Conservation (phyloP, 2,888 invertebrate species). For the Dryococelus australis region DNA sequence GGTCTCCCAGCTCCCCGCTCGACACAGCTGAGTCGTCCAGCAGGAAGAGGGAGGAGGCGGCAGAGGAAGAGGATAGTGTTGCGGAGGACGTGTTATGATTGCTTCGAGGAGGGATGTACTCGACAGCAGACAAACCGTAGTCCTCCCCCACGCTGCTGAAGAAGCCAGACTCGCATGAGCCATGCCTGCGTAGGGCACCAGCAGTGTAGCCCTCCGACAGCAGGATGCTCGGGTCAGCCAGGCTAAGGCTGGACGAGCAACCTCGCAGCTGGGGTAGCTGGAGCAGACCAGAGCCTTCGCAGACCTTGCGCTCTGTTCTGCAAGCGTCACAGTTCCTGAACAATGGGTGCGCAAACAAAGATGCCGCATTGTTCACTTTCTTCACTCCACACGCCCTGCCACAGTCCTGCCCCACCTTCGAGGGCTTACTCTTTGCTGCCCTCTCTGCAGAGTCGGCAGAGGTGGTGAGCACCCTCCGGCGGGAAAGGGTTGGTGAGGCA, state of each 20-base stretch:
- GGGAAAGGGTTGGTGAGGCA: constrained; percentile 52
- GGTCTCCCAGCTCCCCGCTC: constrained; percentile 61
- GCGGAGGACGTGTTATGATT: constrained; percentile 46
- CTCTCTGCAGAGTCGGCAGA: constrained; percentile 26
- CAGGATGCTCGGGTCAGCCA: constrained; percentile 40
- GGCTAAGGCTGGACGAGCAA: constrained; percentile 48
- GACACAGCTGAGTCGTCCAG: constrained; percentile 71
- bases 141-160: constrained; percentile 88
- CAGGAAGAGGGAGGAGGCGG: constrained; percentile 64
- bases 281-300: constrained; percentile 32
- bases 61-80: constrained; percentile 59
- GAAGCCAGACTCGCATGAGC: constrained; percentile 89
- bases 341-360: constrained; percentile 67
- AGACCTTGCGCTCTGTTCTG: constrained; percentile 37
- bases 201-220: constrained; percentile 34
- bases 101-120: constrained; percentile 47
- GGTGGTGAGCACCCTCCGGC: constrained; percentile 49
- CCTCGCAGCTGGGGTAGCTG: constrained; percentile 48
- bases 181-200: constrained; percentile 69
- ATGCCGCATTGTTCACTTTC: constrained; percentile 56
- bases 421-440: neutral
- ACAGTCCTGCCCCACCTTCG: neutral
- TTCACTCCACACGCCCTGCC: neutral
- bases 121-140: constrained; percentile 58
- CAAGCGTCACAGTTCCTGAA: constrained; percentile 53